Evolutionary conservation across 1,140 invertebrate genomes (phyloP), one percentile per base, ranked within the genome.

Genomic region (Arion vulgaris): DNA sequence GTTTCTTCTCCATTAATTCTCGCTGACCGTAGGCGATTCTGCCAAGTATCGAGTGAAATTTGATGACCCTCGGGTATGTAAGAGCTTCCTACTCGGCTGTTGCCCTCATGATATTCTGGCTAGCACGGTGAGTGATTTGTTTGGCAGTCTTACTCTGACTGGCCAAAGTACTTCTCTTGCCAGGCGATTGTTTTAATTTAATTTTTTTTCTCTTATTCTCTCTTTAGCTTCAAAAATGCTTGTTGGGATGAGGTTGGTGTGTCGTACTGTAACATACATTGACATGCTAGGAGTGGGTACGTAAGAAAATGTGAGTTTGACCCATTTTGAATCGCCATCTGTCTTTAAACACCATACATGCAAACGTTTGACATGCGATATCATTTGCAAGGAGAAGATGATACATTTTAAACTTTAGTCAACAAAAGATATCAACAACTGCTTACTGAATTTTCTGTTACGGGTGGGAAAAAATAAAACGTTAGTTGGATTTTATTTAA

Each of bases 31-130:
- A 98, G 96, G 97, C 89, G 97, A 98, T 93, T 96, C 95, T 89
- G 96, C 96, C 92, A 95, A 95, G 91, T 96, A 96, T 91, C 95
- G 97, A 92, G 95, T 97, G 88, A 97, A 97, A 94, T 99, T 99
- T 94, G 96, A 96, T 86, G 97, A 99, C 94, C 94, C 96, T 87
- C 95, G 96, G 92, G 98, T 99, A 87, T 99, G 98, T 95, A 98
- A 98, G 94, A 98, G 97, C 92, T 99, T 99, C 94, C 95, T 99
- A 85, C 95, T 99, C 86, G 95, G 95, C 90, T 99, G 98, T 94
- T 99, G 98, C 93, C 98, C 98, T 4, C 97, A 99, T 93, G 98
- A 99, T 93, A 98, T 99, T 84, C 94, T 99, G 71, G 97, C 97
- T 53, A 98, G 98, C 80, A 99, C 98, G 92, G 97, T 99, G 95